Evolutionary conservation across 2,797 vertebrate species (phyloP), one percentile per base, ranked within the genome.

Genomic region (Liparis tanakae): DNA sequence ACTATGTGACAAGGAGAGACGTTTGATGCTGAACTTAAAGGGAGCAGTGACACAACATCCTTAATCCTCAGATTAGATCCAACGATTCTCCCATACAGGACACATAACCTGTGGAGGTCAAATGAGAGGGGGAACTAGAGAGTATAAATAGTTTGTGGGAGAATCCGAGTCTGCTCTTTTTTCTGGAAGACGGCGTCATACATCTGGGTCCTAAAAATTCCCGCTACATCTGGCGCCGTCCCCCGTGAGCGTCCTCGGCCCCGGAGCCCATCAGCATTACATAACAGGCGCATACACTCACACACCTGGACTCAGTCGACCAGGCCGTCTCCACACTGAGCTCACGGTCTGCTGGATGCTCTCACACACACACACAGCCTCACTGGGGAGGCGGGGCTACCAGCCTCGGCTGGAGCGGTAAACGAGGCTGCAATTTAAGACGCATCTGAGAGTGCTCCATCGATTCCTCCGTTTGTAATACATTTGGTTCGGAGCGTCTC

Each of bases 191-290:
- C 54, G 50, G 67, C 46, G 63, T 76, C 81, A 80, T 70, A 48
- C 61, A 72, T 61, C 56, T 54, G 67, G 88, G 87, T 64, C 88
- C 88, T 87, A 85, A 88, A 89, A 88, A 89, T 87, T 85, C 82
- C 65, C 79, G 81, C 85, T 77, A 54, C 50, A 17, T 76, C 55
- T 17, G 62, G 60, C 63, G 14, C 33, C 37, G 20, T 79, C 69
- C 74, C 62, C 57, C 25, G 60, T 37, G 66, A 79, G 74, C 78
- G 71, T 72, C 76, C 53, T 46, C 17, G 15, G 75, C 85, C 85
- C 79, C 74, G 85, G 82, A 90, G 78, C 77, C 64, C 84, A 62
- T 76, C 68, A 18, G 72, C 68, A 51, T 93, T 92, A 90, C 76
- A 36, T 91, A 91, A 93, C 69, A 73, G 74, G 55, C 62, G 72